Conservation (phyloP, 2,113 vertebrate genomes). For the Colinus virginianus region DNA sequence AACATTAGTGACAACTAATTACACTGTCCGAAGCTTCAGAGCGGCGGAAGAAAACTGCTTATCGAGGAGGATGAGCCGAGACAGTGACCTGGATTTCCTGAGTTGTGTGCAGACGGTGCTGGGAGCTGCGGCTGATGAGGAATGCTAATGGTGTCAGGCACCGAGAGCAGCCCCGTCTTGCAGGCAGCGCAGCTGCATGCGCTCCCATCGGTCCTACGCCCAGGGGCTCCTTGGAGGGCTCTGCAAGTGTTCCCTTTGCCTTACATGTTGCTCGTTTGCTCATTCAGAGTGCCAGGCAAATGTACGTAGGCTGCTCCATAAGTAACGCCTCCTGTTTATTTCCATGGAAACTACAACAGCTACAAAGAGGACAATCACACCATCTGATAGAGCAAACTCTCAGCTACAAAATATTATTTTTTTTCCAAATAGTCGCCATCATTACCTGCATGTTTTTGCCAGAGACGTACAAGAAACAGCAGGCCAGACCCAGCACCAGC, state of each 20-base stretch:
- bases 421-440: not conserved
- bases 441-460: not conserved
- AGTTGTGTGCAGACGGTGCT: not conserved
- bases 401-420: not conserved
- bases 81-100: constrained; percentile 65
- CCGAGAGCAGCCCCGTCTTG: not conserved
- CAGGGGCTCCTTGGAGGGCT: not conserved
- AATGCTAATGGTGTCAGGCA: constrained; percentile 57
- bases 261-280: not conserved
- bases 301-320: accelerated
- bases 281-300: not conserved
- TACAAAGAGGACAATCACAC: not conserved
- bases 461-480: not conserved
- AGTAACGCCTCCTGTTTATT: not conserved
- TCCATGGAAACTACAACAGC: not conserved
- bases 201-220: not conserved
- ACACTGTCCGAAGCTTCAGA: not conserved
- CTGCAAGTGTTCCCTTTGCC: not conserved
- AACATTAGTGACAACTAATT: constrained; percentile 56
- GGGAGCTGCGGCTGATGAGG: constrained; percentile 13
- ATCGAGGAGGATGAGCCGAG: constrained; percentile 57
- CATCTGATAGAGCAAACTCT: not conserved
- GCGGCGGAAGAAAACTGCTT: constrained; percentile 51
- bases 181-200: not conserved
- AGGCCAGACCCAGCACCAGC: not conserved